Conservation (phyloP, 2,113 vertebrate species). For the Fulmarus glacialis region DNA sequence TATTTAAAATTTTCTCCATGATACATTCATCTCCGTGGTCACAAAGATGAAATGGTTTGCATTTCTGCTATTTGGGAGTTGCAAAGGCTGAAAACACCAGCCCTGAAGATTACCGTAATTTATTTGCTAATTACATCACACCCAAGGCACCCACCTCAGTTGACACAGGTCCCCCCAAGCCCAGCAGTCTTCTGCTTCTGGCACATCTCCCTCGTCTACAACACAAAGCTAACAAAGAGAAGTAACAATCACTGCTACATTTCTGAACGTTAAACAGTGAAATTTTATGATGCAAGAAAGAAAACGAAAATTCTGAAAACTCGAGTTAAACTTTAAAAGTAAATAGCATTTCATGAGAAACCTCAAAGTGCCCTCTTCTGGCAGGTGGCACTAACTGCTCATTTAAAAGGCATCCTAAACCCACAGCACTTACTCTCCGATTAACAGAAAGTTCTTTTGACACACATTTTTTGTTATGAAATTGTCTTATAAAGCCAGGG, state of each 20-base stretch:
- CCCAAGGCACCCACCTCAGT: neutral
- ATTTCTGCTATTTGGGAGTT: neutral
- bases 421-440: fast-evolving
- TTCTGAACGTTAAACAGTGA: neutral
- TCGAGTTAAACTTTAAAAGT: neutral
- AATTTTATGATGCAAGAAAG: neutral
- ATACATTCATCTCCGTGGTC: neutral
- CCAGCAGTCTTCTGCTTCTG: neutral
- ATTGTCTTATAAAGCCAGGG: neutral
- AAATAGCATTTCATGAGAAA: neutral
- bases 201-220: neutral
- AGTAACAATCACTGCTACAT: neutral
- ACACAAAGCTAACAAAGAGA: neutral
- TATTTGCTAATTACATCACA: neutral
- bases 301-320: neutral
- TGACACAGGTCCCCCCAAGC: neutral
- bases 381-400: neutral
- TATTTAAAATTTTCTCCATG: neutral
- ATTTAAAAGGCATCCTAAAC: neutral
- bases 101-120: neutral
- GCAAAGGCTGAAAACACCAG: neutral
- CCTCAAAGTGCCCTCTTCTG: conserved; percentile 60
- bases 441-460: neutral
- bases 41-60: neutral
- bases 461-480: neutral